Base-by-base conservation (phyloP, 2,888 invertebrate genomes). In the Meghimatium bilineatum region DNA sequence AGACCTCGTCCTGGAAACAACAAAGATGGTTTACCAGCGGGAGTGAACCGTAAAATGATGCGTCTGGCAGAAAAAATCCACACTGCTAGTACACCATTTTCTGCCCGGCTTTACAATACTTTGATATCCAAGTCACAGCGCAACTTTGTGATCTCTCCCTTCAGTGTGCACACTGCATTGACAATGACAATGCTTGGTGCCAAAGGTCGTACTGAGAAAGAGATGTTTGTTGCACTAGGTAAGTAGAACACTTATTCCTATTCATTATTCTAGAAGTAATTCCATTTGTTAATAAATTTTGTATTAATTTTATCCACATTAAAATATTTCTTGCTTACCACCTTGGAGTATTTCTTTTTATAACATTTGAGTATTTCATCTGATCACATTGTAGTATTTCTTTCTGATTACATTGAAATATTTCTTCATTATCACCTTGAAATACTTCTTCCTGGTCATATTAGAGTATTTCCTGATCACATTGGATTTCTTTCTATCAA, bases 61-160 rank as follows among this genome's bases (percentile, higher is more conserved):
- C 38, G 72, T 3, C 38, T 72, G 56, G 80, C 72, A 1, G 56
- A 72, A n/a, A 71, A 56, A 60, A 34, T 80, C 12, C 23, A 29
- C 60, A 74, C 5, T 26, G 82, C 82, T 34, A 82, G 75, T 20
- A 49, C 63, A 10, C 74, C 38, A 2, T 82, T 82, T 32, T 66
- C 82, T 38, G 44, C 34, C 0, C 49, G 60, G 14, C 74, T 82
- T 26, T 66, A 75, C 66, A 10, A 17, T 8, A 36, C 36, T 12
- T 14, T 82, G 32, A 14, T 34, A 26, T 36, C 75, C 12, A 8
- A n/a, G 32, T 32, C 67, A 23, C 38, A 26, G 38, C 29, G 56
- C 32, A 81, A 86, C 56, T 29, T 91, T 23, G 90, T 93, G 63
- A 87, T 93, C 67, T 94, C 93, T 3, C 93, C 94, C 6, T 86